A percentile compares a stretch with the other conserved stretches of the same genome.
phyloP scores from a whole-genome alignment of 2,888 invertebrate genomes.

The Spicauda simplicius region DNA sequence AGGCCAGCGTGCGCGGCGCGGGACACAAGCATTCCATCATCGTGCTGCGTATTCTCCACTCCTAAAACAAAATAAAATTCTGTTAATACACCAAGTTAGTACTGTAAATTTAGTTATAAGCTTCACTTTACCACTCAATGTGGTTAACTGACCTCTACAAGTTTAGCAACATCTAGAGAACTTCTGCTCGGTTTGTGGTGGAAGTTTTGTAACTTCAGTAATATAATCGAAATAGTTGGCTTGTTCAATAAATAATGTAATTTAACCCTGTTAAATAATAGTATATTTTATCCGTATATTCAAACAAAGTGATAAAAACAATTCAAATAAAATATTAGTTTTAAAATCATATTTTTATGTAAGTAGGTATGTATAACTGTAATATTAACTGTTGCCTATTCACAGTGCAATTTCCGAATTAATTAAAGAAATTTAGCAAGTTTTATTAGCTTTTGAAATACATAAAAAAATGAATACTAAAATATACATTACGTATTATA shows the following conservation, averaged over 20 bases:
- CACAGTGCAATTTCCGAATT: no score
- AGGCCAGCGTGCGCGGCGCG: constrained; percentile 87
- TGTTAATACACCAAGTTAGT: not conserved
- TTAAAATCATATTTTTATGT: no score
- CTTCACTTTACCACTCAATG: not conserved
- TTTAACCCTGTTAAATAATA: not conserved
- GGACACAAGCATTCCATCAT: constrained; percentile 85
- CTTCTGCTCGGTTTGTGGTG: not conserved
- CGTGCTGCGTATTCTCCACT: constrained; percentile 48
- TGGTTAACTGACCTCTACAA: not conserved
- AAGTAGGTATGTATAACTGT: no score
- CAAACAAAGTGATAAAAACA: no score
- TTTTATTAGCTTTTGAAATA: no score
- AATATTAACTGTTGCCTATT: no score
- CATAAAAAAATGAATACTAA: no score
- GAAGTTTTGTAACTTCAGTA: not conserved
- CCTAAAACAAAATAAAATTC: constrained; percentile 42
- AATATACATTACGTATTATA: no score
- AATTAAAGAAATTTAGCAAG: no score
- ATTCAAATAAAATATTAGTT: no score
- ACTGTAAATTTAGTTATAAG: not conserved
- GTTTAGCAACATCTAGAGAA: not conserved
- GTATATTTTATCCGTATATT: no score
- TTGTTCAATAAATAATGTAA: not conserved
- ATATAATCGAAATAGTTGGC: not conserved